Evolutionary conservation across 2,797 vertebrate genomes (phyloP).

Genomic region (Lutjanus campechanus): DNA sequence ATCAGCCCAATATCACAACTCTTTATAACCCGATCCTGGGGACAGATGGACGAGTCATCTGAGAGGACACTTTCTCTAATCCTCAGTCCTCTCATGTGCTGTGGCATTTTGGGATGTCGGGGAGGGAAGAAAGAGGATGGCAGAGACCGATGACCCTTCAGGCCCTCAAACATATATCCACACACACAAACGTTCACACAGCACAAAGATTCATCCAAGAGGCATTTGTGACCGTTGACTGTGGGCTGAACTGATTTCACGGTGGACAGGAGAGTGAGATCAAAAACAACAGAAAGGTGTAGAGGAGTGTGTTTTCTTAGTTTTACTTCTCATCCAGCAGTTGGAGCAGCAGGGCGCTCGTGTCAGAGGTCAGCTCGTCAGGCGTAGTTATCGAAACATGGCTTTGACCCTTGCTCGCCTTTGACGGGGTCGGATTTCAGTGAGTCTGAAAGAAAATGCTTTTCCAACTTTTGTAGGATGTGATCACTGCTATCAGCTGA

Average conservation of each 20-base stretch:
- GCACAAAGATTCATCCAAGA: slow-evolving; percentile 32
- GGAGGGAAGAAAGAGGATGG: slow-evolving; percentile 66
- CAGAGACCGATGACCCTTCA: slow-evolving; percentile 69
- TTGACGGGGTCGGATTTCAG: slow-evolving; percentile 62
- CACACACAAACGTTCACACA: slow-evolving; percentile 7
- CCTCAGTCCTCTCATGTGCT: slow-evolving; percentile 80
- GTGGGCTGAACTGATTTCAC: slow-evolving; percentile 71
- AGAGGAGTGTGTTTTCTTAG: slow-evolving; percentile 78
- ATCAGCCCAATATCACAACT: slow-evolving; percentile 80
- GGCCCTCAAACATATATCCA: slow-evolving; percentile 30
- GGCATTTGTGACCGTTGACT: slow-evolving; percentile 45
- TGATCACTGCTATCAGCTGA: background rate
- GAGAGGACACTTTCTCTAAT: slow-evolving; percentile 85
- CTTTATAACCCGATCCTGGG: slow-evolving; percentile 83
- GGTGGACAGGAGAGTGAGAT: slow-evolving; percentile 64
- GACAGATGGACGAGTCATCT: slow-evolving; percentile 84
- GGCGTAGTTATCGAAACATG: slow-evolving; percentile 52
- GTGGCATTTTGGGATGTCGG: slow-evolving; percentile 73
- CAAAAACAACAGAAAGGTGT: slow-evolving; percentile 81
- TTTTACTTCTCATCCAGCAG: slow-evolving; percentile 62
- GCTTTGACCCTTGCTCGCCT: slow-evolving; percentile 63
- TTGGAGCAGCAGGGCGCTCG: slow-evolving; percentile 45
- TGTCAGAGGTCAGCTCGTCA: slow-evolving; percentile 76
- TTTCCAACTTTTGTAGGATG: slow-evolving; percentile 6
- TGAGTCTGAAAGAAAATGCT: slow-evolving; percentile 20